Percentiles rank a stretch among this genome's conserved stretches.
These are phyloP conservation scores for Pollachius pollachius DNA, from an alignment of 2,113 vertebrate genomes.

Conservation along the genomic window DNA sequence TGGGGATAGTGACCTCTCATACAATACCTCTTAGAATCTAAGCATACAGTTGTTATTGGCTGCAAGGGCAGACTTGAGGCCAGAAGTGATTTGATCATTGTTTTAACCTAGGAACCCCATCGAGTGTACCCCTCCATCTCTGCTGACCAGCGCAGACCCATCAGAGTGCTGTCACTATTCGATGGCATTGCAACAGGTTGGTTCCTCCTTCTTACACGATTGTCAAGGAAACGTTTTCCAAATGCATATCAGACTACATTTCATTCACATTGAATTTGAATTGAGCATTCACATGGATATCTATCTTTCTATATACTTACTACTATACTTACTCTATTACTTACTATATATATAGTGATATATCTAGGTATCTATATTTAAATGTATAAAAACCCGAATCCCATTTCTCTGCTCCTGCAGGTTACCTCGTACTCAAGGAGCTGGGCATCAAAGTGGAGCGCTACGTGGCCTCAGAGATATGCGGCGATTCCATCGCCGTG, in stretches of 20 bases:
- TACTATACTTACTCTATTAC: background rate
- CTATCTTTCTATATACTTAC: too few relatives aligned
- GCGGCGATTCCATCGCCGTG: constrained; percentile 82
- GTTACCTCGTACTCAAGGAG: constrained; percentile 90
- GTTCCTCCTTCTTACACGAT: constrained; percentile 7
- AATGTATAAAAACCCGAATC: background rate
- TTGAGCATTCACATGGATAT: background rate
- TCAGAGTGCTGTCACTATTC: constrained; percentile 90
- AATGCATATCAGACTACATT: background rate
- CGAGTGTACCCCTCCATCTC: constrained; percentile 88
- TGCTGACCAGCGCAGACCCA: constrained; percentile 78
- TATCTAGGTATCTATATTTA: background rate
- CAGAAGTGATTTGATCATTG: background rate
- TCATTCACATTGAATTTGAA: background rate
- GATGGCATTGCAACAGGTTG: constrained; percentile 92
- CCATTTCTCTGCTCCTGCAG: constrained; percentile 54
- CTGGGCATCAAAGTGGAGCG: constrained; percentile 88
- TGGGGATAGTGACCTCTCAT: too few relatives aligned
- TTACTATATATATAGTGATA: too few relatives aligned
- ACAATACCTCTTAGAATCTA: too few relatives aligned
- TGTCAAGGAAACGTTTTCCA: too few relatives aligned
- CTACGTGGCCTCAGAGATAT: constrained; percentile 91
- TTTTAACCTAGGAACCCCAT: constrained; percentile 80
- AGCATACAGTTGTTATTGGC: too few relatives aligned
- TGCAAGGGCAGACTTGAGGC: too few relatives aligned